A percentile compares a stretch with the other conserved stretches of the same genome.
Evolutionary conservation across 2,797 vertebrate species (phyloP).

Genomic region (Rhabdophis nuchalis): DNA sequence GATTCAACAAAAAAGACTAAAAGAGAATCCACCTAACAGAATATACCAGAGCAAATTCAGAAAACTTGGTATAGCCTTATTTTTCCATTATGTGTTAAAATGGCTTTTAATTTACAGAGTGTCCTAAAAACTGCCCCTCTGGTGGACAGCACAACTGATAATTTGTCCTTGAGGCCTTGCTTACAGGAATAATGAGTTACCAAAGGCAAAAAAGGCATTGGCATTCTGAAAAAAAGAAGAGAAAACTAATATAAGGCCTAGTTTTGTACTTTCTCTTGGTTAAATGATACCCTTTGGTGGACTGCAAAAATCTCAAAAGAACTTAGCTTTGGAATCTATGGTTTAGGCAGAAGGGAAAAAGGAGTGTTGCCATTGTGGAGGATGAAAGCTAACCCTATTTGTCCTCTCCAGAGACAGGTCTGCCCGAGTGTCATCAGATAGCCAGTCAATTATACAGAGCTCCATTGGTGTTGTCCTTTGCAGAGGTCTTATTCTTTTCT

Average conservation of each 20-base stretch:
- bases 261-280: neutral
- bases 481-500: neutral
- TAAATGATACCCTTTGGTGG: neutral
- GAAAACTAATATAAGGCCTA: neutral
- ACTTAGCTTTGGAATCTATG: neutral
- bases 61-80: neutral
- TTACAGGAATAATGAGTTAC: neutral
- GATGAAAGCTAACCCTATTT: neutral
- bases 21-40: neutral
- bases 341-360: neutral
- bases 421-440: neutral
- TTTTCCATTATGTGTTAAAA: neutral
- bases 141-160: neutral
- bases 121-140: neutral
- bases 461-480: neutral
- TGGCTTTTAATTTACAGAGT: neutral
- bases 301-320: neutral
- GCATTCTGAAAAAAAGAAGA: neutral
- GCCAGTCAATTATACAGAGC: conserved; percentile 3
- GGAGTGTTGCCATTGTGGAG: neutral
- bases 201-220: neutral
- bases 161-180: neutral
- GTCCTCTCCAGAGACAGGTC: neutral
- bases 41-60: neutral
- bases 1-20: neutral